Base-by-base conservation (phyloP, 1,140 invertebrate genomes). In the Nautilus pompilius region DNA sequence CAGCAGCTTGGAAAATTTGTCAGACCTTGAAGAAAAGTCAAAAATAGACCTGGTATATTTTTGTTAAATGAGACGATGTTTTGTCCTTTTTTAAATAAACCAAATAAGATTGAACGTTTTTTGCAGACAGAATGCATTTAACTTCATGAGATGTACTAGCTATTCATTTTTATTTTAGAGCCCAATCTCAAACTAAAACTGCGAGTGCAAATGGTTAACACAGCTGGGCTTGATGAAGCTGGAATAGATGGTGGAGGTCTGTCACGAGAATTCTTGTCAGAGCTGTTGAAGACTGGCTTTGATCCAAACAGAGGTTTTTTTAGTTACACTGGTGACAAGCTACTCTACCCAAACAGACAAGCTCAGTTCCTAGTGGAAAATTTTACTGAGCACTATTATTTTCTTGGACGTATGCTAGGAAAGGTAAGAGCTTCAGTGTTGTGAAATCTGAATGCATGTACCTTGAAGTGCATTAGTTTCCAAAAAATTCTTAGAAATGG, bases 281-380 rank as follows among this genome's bases (percentile, higher is more conserved):
- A 81, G 51, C 84, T 98, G 5, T 82, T 98, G 5, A 96, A 95
- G 82, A 96, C 95, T 0, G 92, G 93, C 0, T 98, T 98, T 80
- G 95, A 99, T 85, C 96, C 96, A 0, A 98, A 98, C 79, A 86
- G 95, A 45, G 96, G 96, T 0, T 92, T 98, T 74, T 99, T 99
- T 80, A 82, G 90, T 57, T 85, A 95, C 17, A 98, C 95, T 0
- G 90, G 90, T 66, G 94, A 98, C 74, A 93, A 96, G 75, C 89
- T 93, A 80, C 79, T 99, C 10, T 99, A 98, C 83, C 96, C 96
- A 0, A 99, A 98, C 84, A 96, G 96, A 0, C 90, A 91, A 45
- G 93, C 95, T 10, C 87, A 90, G 64, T 80, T 93, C 22, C 80
- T 98, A 0, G 87, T 93, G 22, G 89, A 91, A 5, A 90, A 97